Conservation (phyloP, 30 jellyfish, hydroid and myxozoan species). For the Morbakka virulenta region DNA sequence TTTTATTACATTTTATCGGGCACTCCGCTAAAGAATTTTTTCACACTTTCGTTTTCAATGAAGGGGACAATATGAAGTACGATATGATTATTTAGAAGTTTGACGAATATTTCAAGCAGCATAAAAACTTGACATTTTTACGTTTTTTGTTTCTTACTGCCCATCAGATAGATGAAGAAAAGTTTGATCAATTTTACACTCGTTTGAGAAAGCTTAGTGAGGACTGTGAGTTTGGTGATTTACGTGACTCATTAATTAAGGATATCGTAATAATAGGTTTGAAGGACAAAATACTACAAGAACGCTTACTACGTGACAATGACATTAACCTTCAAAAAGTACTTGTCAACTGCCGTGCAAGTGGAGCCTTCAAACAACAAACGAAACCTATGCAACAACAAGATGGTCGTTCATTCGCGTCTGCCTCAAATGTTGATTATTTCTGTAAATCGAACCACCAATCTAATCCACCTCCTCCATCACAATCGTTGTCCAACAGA, state of each 20-base stretch:
- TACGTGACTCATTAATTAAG: conserved; percentile 10
- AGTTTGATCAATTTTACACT: conserved; percentile 30
- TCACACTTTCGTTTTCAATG: not conserved
- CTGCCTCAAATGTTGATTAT: not conserved
- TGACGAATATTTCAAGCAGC: conserved; percentile 9
- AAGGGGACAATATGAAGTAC: not conserved
- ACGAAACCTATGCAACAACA: too few relatives aligned
- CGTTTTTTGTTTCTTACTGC: not conserved
- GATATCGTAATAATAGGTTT: conserved; percentile 8
- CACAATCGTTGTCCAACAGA: too few relatives aligned
- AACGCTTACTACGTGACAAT: conserved; percentile 22
- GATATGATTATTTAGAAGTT: not conserved
- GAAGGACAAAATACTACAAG: not conserved
- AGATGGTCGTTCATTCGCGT: not conserved
- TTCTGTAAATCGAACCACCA: too few relatives aligned
- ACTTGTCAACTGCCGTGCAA: not conserved
- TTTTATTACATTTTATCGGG: conserved; percentile 32
- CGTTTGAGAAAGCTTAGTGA: not conserved
- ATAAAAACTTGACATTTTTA: conserved; percentile 19
- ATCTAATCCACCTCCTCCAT: too few relatives aligned
- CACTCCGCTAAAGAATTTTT: conserved; percentile 8
- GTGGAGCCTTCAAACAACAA: too few relatives aligned
- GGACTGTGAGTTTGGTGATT: conserved; percentile 27
- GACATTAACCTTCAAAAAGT: conserved; percentile 28
- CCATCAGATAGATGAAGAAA: conserved; percentile 9